Evolutionary conservation across 2,888 invertebrate genomes (phyloP).

Genomic region (Cremastobaeus sp.): DNA sequence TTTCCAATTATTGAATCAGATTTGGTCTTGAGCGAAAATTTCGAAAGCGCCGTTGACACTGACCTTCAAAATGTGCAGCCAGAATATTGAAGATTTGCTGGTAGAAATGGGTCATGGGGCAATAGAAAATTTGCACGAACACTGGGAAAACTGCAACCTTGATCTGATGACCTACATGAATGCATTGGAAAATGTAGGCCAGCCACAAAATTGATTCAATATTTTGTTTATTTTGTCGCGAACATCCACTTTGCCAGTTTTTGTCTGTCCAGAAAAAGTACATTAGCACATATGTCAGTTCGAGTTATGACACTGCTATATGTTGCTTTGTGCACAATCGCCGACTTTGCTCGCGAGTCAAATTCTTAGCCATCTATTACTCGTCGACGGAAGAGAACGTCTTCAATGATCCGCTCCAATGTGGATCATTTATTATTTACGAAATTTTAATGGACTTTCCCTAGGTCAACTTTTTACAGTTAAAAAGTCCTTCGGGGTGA

Average conservation of each 20-base stretch:
- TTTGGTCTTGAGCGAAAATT: slow-evolving; percentile 3
- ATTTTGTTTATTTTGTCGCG: slow-evolving; percentile 32
- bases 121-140: slow-evolving; percentile 32
- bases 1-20: no score
- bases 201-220: slow-evolving; percentile 29
- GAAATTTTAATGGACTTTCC: no score
- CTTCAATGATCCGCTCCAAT: no score
- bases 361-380: no score
- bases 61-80: slow-evolving; percentile 36
- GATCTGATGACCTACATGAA: slow-evolving; percentile 43
- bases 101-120: slow-evolving; percentile 44
- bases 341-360: no score
- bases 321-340: no score
- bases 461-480: no score
- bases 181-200: slow-evolving; percentile 28
- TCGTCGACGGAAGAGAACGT: no score
- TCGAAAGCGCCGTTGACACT: slow-evolving; percentile 25
- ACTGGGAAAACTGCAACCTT: slow-evolving; percentile 40
- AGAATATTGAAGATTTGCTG: slow-evolving; percentile 39
- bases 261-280: neutral
- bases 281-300: slow-evolving; percentile 6
- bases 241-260: slow-evolving; percentile 9
- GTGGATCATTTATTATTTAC: no score
- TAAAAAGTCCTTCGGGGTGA: no score
- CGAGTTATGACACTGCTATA: no score